These are phyloP conservation scores for Myoxocephalus aenaeus DNA, from an alignment of 2,797 vertebrate genomes.

Conservation along the genomic window DNA sequence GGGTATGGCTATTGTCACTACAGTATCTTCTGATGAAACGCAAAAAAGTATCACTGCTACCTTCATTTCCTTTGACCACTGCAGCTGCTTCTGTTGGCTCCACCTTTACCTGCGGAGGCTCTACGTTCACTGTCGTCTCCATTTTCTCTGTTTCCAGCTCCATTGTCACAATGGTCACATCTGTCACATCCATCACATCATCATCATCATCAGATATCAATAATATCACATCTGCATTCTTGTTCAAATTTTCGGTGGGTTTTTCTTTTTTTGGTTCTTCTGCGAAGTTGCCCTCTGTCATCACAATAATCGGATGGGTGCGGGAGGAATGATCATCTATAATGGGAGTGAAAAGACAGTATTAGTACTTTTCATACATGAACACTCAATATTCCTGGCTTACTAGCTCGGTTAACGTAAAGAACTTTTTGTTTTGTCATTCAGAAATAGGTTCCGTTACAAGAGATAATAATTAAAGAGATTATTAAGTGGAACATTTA, in stretches of 20 bases:
- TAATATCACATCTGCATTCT: background rate
- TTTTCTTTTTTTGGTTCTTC: background rate
- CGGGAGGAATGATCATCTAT: background rate
- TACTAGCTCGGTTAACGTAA: background rate
- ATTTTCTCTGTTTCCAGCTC: background rate
- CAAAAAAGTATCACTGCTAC: background rate
- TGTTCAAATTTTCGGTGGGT: background rate
- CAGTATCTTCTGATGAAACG: slow-evolving; percentile 43
- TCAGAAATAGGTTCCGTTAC: background rate
- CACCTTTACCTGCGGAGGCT: rapidly evolving
- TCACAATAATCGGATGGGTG: background rate
- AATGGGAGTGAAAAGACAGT: background rate
- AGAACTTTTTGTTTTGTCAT: background rate
- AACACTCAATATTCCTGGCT: background rate
- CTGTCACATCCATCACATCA: background rate
- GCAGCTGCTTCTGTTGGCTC: background rate
- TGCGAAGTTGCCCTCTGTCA: rapidly evolving
- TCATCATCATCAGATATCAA: slow-evolving; percentile 66
- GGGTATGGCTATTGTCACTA: background rate
- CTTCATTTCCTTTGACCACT: background rate
- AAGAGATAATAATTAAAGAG: background rate
- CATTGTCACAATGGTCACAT: background rate
- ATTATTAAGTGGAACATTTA: background rate
- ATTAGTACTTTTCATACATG: background rate
- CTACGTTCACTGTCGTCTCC: background rate